These are phyloP conservation scores for Cyrtonyx montezumae DNA, from an alignment of 2,113 vertebrate genomes.

Conservation along the genomic window DNA sequence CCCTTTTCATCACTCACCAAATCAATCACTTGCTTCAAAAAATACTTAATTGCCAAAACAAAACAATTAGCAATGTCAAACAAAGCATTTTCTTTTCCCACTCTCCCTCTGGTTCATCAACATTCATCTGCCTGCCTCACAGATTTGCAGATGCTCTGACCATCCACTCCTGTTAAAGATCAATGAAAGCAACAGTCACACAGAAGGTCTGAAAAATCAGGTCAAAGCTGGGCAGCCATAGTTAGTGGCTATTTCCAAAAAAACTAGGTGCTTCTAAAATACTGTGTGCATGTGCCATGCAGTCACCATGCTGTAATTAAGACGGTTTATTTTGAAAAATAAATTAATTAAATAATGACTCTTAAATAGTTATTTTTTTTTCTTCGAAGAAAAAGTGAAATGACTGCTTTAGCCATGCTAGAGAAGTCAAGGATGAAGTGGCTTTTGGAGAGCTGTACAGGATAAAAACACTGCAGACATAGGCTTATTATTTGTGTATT, in stretches of 20 bases:
- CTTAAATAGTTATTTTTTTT: not conserved
- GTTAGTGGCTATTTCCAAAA: not conserved
- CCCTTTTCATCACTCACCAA: slow-evolving; percentile 45
- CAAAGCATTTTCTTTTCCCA: not conserved
- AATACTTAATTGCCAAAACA: slow-evolving; percentile 55
- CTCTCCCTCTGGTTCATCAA: not conserved
- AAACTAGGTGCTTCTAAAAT: not conserved
- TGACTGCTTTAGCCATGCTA: not conserved
- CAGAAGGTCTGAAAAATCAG: slow-evolving; percentile 13
- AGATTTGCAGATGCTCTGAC: slow-evolving; percentile 29
- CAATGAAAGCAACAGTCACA: not conserved
- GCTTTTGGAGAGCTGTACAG: not conserved
- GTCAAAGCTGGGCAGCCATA: not conserved
- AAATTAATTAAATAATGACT: not conserved
- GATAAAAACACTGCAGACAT: not conserved
- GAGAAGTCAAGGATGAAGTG: not conserved
- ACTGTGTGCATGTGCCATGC: no score
- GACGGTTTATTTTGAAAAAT: not conserved
- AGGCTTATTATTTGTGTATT: not conserved
- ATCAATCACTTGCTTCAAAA: slow-evolving; percentile 51
- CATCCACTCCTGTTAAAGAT: not conserved
- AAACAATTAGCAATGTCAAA: slow-evolving; percentile 52
- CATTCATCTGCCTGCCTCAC: not conserved
- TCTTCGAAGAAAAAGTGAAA: not conserved
- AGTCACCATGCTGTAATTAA: not conserved